A percentile compares a stretch with the other conserved stretches of the same genome.
Conservation (phyloP, 2,888 invertebrate genomes). For the Pedicia rivosa region DNA sequence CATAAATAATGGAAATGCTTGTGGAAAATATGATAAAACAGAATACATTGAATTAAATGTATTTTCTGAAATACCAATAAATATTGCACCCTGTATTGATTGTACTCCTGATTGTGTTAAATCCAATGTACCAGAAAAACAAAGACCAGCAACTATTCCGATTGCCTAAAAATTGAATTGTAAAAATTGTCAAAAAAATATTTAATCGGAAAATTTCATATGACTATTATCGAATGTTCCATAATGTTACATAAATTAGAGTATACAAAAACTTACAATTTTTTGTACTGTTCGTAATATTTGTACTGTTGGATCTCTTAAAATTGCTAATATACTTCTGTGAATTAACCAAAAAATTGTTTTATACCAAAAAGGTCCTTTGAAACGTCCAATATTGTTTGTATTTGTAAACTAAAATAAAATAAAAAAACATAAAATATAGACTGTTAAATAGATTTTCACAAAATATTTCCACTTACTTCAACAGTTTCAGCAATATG, state of each 20-base stretch:
- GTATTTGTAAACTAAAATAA: neutral
- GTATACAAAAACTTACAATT: conserved; percentile 40
- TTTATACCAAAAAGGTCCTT: conserved; percentile 43
- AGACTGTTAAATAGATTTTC: neutral
- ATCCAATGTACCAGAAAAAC: conserved; percentile 60
- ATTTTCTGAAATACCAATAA: conserved; percentile 77
- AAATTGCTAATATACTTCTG: conserved; percentile 52
- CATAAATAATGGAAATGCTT: conserved; percentile 59
- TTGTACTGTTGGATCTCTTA: conserved; percentile 70
- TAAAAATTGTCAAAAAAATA: conserved; percentile 5
- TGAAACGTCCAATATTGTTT: conserved; percentile 4
- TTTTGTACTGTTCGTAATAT: conserved; percentile 63
- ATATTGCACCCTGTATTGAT: conserved; percentile 74
- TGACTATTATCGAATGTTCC: too few species aligned
- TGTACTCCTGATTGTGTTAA: conserved; percentile 69
- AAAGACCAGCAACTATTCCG: conserved; percentile 66
- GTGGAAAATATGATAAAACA: conserved; percentile 68
- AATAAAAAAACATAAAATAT: neutral
- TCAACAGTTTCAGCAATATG: conserved; percentile 43
- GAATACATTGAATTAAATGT: conserved; percentile 87
- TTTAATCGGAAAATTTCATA: too few species aligned
- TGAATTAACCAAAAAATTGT: conserved; percentile 63
- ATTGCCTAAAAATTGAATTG: conserved; percentile 34
- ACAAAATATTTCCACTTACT: conserved; percentile 21
- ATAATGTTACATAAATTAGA: too few species aligned